Base-by-base conservation (phyloP, 2,113 vertebrate species). In the Nymphicus hollandicus region DNA sequence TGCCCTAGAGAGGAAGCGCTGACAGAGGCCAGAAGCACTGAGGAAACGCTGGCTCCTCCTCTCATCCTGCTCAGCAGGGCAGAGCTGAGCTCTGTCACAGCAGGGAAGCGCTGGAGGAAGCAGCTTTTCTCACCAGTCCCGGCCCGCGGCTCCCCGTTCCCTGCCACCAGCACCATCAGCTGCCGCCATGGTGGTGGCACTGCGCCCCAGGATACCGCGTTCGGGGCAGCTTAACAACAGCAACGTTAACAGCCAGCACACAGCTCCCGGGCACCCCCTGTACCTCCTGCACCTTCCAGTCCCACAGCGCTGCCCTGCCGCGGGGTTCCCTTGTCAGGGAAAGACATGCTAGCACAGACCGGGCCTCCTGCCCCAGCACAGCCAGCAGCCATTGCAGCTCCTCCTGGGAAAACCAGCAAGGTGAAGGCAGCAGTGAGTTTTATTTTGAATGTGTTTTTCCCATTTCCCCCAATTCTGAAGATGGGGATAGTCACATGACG, bases 1-100 rank as follows among this genome's bases (percentile, higher is more conserved):
- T 3, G 37, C 9, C 23, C 3, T 0, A 19, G 23, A 0, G 3
- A 23, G 37, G 14, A 44, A 33, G 12, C 0, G 1, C 10, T 10
- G 39, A 6, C 1, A 1, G 39, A 41, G 29, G n/a, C 16, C 33
- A 5, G 20, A 63, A n/a, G n/a, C 1, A 1, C 83, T 25, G 6
- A 47, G 46, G n/a, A 56, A 61, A 15, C 0, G 1, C 50, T 11
- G n/a, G 6, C 43, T 91, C 50, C 46, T 49, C 43, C 88, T 81
- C 16, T 10, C 55, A 14, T 13, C 24, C 22, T 31, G 65, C 55
- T 24, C 9, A 1, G 37, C 14, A 29, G 33, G 6, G 27, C 1
- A 1, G 53, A 25, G 55, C 53, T 7, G 16, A 39, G 52, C 83
- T 29, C 60, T 8, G 37, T 15, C 68, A 6, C 31, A 3, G 64